Evolutionary conservation across 2,797 vertebrate species (phyloP), one percentile per base, ranked within the genome.

Genomic region (Geotrypetes seraphini): DNA sequence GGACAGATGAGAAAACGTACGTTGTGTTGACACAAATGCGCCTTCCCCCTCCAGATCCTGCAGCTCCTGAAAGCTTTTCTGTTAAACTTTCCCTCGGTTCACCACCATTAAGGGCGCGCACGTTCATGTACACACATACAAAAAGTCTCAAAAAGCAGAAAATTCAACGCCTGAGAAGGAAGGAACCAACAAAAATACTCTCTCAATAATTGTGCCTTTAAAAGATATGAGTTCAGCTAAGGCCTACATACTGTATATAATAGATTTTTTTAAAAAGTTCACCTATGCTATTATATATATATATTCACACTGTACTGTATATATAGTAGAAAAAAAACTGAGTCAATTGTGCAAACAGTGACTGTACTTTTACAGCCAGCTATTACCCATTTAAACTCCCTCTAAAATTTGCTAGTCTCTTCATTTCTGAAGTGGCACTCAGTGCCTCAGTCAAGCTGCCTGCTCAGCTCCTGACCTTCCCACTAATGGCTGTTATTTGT

Each of bases 401-500:
- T 72, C 75, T 78, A 84, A 83, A 84, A 87, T 87, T 83, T 86
- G 84, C 86, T 78, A 81, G 83, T 85, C 86, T 89, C 86, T 88
- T 89, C 81, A 79, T 84, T 91, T 87, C 85, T 90, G 85, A 79
- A 92, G 89, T 92, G 90, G 83, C 84, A 91, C 89, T 89, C 87
- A 85, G 84, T 84, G 84, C 80, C 86, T 89, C 75, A 83, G 88
- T 90, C 82, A 89, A 88, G 85, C 85, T 86, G 83, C 84, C 82
- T 79, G 84, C 85, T 88, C 84, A 84, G 88, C 85, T 88, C 75
- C 86, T 89, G 86, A 90, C 88, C 89, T 80, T 86, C 83, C 86
- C 78, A 82, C 90, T 96, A 92, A 94, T 90, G 85, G 86, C 85
- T 88, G 86, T 89, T 94, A 89, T 93, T 91, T 92, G 90, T 90